A percentile compares a stretch with the other conserved stretches of the same genome.
phyloP scores from a whole-genome alignment of 2,888 invertebrate species.

The Parascotia fuliginaria region DNA sequence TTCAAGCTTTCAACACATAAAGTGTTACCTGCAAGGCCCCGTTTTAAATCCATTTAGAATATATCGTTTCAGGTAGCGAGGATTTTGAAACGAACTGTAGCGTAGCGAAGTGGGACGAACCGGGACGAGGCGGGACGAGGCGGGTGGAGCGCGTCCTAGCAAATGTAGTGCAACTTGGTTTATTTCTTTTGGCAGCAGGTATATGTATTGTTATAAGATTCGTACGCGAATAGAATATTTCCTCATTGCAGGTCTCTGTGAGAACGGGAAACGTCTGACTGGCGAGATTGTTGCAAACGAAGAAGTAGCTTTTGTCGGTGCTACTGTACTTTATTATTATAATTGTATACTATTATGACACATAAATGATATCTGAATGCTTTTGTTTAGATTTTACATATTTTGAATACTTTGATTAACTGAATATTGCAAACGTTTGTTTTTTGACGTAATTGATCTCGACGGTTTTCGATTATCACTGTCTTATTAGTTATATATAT shows the following conservation, averaged over 20 bases:
- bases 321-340: neutral
- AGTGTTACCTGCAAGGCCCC: constrained; percentile 31
- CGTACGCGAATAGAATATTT: neutral
- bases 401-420: no score
- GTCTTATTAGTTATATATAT: no score
- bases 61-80: constrained; percentile 35
- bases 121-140: neutral
- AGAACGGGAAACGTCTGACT: neutral
- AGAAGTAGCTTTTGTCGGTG: neutral
- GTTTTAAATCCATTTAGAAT: constrained; percentile 46
- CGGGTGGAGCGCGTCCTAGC: constrained; percentile 13
- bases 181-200: constrained; percentile 19
- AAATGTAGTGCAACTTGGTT: constrained; percentile 26
- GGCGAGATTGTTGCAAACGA: neutral
- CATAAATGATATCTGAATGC: no score
- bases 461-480: no score
- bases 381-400: no score
- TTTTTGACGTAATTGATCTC: no score
- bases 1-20: constrained; percentile 40
- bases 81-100: constrained; percentile 27
- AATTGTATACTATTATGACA: no score
- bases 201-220: constrained; percentile 1
- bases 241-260: neutral
- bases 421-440: no score
- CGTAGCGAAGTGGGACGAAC: constrained; percentile 11